Percentiles rank a stretch among this genome's conserved stretches.
Evolutionary conservation across 2,888 invertebrate genomes (phyloP).

Genomic region (Rotaria macrura): DNA sequence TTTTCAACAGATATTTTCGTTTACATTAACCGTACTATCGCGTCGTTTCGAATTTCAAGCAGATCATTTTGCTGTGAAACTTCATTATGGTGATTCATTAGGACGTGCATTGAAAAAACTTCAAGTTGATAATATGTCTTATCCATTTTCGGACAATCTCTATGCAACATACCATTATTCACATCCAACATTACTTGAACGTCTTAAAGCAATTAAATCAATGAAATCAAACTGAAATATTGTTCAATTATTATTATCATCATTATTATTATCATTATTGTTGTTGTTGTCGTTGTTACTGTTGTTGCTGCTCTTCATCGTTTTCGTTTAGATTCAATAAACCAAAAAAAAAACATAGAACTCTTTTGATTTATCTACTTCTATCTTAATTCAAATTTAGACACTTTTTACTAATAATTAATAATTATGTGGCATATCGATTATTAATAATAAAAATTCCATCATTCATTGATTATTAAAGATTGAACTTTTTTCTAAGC

Average conservation of each 20-base stretch:
- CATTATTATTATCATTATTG: not conserved
- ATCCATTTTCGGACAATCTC: conserved; percentile 80
- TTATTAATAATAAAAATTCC: too few species aligned
- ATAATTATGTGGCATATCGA: too few species aligned
- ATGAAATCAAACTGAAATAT: not conserved
- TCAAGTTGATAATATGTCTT: conserved; percentile 85
- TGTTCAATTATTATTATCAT: not conserved
- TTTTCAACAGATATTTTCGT: conserved; percentile 50
- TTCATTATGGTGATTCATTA: conserved; percentile 65
- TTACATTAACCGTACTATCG: conserved; percentile 60
- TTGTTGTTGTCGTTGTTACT: not conserved
- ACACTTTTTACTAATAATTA: too few species aligned
- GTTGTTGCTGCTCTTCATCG: not conserved
- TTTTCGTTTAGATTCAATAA: not conserved
- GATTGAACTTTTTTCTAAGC: too few species aligned
- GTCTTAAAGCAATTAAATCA: conserved; percentile 46
- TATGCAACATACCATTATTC: conserved; percentile 90
- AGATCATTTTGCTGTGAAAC: conserved; percentile 73
- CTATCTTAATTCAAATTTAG: not conserved
- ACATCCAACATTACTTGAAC: conserved; percentile 84
- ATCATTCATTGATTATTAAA: too few species aligned
- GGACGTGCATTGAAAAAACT: conserved; percentile 77
- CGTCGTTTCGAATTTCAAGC: conserved; percentile 76
- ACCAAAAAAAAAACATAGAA: not conserved
- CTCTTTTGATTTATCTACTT: not conserved